Evolutionary conservation across 2,888 invertebrate genomes (phyloP), one percentile per base, ranked within the genome.

Genomic region (Coelopa pilipes): DNA sequence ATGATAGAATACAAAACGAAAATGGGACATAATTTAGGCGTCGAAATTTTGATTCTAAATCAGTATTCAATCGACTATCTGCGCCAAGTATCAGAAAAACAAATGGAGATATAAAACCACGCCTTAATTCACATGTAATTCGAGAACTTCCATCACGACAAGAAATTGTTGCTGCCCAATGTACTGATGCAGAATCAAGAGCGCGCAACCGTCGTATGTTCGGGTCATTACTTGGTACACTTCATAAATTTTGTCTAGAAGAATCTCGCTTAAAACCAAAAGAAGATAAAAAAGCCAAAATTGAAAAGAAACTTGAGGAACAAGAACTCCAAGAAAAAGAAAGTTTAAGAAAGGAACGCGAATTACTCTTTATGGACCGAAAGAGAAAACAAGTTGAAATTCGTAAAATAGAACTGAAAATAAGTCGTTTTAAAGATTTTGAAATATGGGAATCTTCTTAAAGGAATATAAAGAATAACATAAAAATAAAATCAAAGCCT

Each of bases 191-290:
- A 78, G 92, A 93, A 82, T 95, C 93, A 19, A 90, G 92, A 75
- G 93, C 91, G 34, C 90, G 98, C 78, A 99, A 99, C 88, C 91
- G 94, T 77, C 91, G 99, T 74, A 98, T 99, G 93, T 98, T 99
- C 89, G 98, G 98, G 11, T 94, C 97, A 21, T 89, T 99, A 60
- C 88, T 99, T 71, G 98, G 99, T 5, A 99, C 99, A 15, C 88
- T 99, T 80, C 96, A 97, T 85, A 96, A 96, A 87, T 99, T 99
- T 86, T 94, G 96, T 82, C 95, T 96, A 84, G 98, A 98, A 84
- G 97, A 98, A 88, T 95, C 95, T 73, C 93, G 93, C 72, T 89
- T 96, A 78, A 96, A 96, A 87, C 93, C 94, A 81, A 96, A 94
- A 89, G 95, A 94, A 84, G 93, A 94, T 73, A 95, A 94, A 86